Evolutionary conservation across 37 sponge, comb jelly and placozoan genomes (phyloP), one percentile per base, ranked within the genome.

Genomic region (Mnemiopsis leidyi): DNA sequence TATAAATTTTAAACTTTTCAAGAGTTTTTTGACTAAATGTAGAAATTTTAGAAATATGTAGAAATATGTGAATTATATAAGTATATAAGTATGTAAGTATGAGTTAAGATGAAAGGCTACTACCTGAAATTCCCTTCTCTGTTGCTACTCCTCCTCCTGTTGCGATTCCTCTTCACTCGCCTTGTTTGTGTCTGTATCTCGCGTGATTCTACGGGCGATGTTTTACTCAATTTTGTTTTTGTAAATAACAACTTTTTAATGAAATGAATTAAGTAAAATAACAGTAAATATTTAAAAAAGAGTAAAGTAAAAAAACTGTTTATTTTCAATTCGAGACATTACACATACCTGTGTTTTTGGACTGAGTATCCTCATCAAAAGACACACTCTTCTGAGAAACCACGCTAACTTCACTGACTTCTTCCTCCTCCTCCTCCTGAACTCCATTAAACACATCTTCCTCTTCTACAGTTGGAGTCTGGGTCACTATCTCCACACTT

Each of bases 391-490:
- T 69, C 9, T 21, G 73, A 21, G 73, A 48, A 48, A 48, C 61
- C 61, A 48, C 61, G 61, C 21, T 71, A 71, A 29, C 75, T 29
- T 71, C 75, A 18, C 30, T 48, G n/a, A 29, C 75, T 28, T 71
- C 75, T 5, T 29, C 75, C 7, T 71, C 75, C n/a, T 71, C 75
- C 75, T 71, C 75, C n/a, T 71, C 75, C n/a, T 18, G n/a, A 13
- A 13, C 75, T 71, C 25, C 30, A 29, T n/a, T 71, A 3, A 18
- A 23, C 30, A 28, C 20, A 5, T 29, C n/a, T 48, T 48, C 61
- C 61, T 48, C 61, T 48, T 48, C 61, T 71, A 28, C 30, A 29
- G 7, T 71, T 71, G 75, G 5, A 25, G 13, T 48, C 13, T 48
- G 61, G 5, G 61, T 18, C 61, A 13, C 13, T 48, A 18, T 13